Percentiles rank a stretch among this genome's conserved stretches.
Evolutionary conservation across 2,797 vertebrate genomes (phyloP).

Genomic region (Phoxinus dragarum): DNA sequence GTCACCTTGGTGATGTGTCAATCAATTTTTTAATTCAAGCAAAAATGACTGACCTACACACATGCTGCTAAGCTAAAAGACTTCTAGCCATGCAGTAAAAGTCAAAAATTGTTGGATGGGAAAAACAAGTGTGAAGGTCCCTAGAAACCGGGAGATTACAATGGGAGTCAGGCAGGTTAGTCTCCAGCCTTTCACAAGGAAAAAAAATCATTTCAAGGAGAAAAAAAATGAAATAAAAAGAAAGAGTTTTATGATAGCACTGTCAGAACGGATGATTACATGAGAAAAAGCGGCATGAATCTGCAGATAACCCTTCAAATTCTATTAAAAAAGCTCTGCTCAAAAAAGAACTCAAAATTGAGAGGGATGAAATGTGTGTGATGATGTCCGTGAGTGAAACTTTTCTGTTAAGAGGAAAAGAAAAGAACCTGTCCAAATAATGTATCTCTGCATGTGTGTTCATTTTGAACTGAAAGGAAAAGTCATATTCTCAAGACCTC

Average conservation of each 20-base stretch:
- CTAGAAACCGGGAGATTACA: conserved; percentile 61
- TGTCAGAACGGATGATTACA: conserved; percentile 73
- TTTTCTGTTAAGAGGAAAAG: conserved; percentile 51
- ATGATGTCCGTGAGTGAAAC: conserved; percentile 15
- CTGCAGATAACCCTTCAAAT: conserved; percentile 72
- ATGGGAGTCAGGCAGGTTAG: conserved; percentile 57
- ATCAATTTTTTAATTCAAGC: conserved; percentile 41
- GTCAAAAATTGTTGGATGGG: background rate
- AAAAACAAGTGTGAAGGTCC: background rate
- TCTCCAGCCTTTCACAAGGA: conserved; percentile 57
- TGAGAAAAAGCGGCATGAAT: conserved; percentile 55
- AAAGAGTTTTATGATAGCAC: conserved; percentile 66
- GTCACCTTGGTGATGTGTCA: conserved; percentile 33
- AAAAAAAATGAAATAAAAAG: conserved; percentile 63
- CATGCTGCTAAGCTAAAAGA: background rate
- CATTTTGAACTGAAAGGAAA: background rate
- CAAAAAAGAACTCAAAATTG: conserved; percentile 67
- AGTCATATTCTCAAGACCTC: background rate
- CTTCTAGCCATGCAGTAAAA: background rate
- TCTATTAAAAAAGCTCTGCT: conserved; percentile 72
- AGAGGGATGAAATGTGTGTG: conserved; percentile 32
- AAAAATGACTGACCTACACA: conserved; percentile 3
- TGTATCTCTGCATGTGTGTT: background rate
- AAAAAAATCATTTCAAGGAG: conserved; percentile 70
- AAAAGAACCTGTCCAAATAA: conserved; percentile 63